Evolutionary conservation across 2,888 invertebrate species (phyloP), one percentile per base, ranked within the genome.

Genomic region (Hesperia comma): DNA sequence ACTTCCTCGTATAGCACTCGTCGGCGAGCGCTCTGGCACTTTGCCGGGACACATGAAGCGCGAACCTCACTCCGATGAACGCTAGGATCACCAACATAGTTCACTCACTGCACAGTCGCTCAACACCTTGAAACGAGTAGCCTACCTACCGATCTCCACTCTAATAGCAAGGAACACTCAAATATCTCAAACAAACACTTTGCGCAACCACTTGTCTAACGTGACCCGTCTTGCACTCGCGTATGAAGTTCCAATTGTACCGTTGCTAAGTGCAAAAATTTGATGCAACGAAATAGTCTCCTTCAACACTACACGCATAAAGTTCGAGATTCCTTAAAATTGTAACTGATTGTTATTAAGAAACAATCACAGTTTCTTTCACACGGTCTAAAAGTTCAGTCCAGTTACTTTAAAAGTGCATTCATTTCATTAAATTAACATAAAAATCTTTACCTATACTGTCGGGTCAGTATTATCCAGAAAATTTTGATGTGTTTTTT

Each of bases 1-100:
- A 92, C 92, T 92, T 92, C 83, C 92, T 84, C 69, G 91, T 92
- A 79, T 92, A 92, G 78, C 92, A 92, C 82, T 92, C 92, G 74
- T 92, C 85, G 37, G 92, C 92, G 74, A 92, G 83, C 46, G 90
- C 89, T 46, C 89, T 78, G 41, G 84, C 87, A 75, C 88, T 92
- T 75, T 92, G 92, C 79, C 90, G 77, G 71, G 92, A 92, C 84
- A 92, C 88, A 85, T 92, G 86, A 68, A 92, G 82, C 61, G 86
- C 89, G 72, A 91, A 92, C 62, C 92, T 81, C 19, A 92, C 91
- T 37, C 92, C 92, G 69, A 90, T 89, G 70, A 90, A 92, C 17
- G 91, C 92, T 66, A 92, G 77, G 71, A 92, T 90, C 83, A 91
- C 91, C 75, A 92, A 85, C 92, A 92, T 91, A 83, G 82, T 88